Base-by-base conservation (phyloP, 2,888 invertebrate genomes). In the Drosophila kambysellisi region DNA sequence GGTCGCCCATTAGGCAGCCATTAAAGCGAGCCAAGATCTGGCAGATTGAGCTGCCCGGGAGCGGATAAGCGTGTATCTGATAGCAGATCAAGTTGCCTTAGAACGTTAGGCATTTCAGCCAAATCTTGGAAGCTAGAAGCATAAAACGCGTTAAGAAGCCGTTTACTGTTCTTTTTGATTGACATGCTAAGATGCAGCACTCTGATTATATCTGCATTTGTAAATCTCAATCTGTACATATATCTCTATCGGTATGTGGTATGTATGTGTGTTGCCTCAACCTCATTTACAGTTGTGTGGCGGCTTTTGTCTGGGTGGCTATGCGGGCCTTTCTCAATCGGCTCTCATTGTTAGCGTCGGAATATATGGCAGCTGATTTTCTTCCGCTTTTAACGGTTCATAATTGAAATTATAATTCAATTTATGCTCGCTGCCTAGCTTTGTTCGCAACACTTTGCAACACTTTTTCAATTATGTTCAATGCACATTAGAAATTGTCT, bases 381-480 rank as follows among this genome's bases (percentile, higher is more conserved):
- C 90, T 86, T 86, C 87, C 87, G 85, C 85, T 88, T 82, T 83
- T 88, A 90, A 87, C 87, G 82, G 90, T 86, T 83, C 86, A 86
- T 90, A 87, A 90, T 90, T 87, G 88, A 87, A 89, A 88, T 90
- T 86, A 83, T 87, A 88, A 87, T 87, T 88, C 89, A 86, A 90
- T 90, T 87, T 84, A 73, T 74, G 61, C 59, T 65, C 29, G 33
- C 53, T 46, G 65, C 37, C 70, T 25, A 56, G 63, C 73, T 67
- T 80, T 76, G 81, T 64, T 69, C 64, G 83, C 83, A 69, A 76
- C 89, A 83, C 88, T 85, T 89, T 78, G 77, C 79, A 69, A 70
- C 68, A 68, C 70, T 68, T 90, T 86, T 90, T 90, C 89, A 88
- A 88, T 90, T 87, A 90, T 64, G 68, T 68, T 83, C 81, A 81